These are phyloP conservation scores for Dendronephthya gigantea DNA, from an alignment of 64 coral and sea anemone genomes.

Conservation along the genomic window DNA sequence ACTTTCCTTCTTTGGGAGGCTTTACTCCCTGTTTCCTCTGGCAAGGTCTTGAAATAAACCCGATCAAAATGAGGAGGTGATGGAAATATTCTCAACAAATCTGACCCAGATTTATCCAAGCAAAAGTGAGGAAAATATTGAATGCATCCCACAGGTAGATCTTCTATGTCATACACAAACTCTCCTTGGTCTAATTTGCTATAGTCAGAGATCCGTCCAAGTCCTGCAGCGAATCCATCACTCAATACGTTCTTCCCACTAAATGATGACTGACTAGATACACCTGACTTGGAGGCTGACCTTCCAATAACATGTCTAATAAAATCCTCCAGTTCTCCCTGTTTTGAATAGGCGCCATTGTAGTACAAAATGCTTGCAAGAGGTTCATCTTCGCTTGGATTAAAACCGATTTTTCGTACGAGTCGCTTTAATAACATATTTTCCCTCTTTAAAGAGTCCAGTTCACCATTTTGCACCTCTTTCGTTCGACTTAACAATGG, in stretches of 20 bases:
- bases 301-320: background rate
- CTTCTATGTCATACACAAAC: background rate
- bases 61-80: constrained; percentile 54
- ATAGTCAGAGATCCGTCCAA: background rate
- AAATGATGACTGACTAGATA: background rate
- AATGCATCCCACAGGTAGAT: background rate
- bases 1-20: constrained; percentile 34
- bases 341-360: background rate
- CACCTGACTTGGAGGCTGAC: background rate
- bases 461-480: background rate
- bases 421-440: constrained; percentile 7
- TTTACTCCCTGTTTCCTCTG: constrained; percentile 37
- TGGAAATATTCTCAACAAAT: background rate
- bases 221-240: background rate
- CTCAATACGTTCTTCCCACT: background rate
- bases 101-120: background rate
- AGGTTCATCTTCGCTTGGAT: background rate
- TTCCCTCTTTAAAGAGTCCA: background rate
- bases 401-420: background rate
- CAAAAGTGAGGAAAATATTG: background rate
- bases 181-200: background rate
- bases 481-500: background rate
- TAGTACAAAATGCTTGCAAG: background rate
- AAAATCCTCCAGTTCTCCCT: background rate
- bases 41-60: constrained; percentile 61